These are phyloP conservation scores for Mechanitis mazaeus DNA, from an alignment of 2,888 invertebrate species.

Conservation along the genomic window DNA sequence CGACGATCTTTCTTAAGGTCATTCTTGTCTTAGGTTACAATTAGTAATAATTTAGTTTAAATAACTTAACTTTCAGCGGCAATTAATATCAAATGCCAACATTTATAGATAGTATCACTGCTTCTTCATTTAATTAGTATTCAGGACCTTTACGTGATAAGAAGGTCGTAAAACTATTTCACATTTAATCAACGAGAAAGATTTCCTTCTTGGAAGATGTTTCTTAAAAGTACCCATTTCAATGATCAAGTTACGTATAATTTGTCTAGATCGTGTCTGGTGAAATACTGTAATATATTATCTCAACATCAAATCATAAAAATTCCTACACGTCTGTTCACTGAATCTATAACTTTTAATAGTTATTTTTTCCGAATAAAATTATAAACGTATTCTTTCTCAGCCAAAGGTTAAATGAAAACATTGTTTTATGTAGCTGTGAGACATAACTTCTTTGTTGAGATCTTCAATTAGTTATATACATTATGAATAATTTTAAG, in stretches of 20 bases:
- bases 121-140: constrained; percentile 14
- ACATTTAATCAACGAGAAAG: constrained; percentile 16
- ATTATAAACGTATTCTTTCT: no score
- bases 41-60: no score
- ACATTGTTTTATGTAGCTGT: no score
- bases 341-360: constrained; percentile 55
- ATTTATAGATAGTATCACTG: constrained; percentile 5
- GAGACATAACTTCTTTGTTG: no score
- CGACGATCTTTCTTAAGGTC: no score
- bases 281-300: constrained; percentile 65
- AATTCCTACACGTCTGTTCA: constrained; percentile 71
- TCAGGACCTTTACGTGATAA: constrained; percentile 11
- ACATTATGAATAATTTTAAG: no score
- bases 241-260: constrained; percentile 70
- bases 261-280: constrained; percentile 72
- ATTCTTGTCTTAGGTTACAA: no score
- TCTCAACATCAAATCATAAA: constrained; percentile 65
- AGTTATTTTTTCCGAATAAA: constrained; percentile 39
- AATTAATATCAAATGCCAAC: constrained; percentile 6
- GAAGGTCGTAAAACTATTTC: constrained; percentile 13
- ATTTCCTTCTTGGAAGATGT: constrained; percentile 44
- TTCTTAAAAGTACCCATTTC: constrained; percentile 37
- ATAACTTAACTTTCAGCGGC: not conserved
- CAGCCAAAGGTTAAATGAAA: no score
- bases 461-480: no score